Base-by-base conservation (phyloP, 2,797 vertebrate species). In the Gila robusta region DNA sequence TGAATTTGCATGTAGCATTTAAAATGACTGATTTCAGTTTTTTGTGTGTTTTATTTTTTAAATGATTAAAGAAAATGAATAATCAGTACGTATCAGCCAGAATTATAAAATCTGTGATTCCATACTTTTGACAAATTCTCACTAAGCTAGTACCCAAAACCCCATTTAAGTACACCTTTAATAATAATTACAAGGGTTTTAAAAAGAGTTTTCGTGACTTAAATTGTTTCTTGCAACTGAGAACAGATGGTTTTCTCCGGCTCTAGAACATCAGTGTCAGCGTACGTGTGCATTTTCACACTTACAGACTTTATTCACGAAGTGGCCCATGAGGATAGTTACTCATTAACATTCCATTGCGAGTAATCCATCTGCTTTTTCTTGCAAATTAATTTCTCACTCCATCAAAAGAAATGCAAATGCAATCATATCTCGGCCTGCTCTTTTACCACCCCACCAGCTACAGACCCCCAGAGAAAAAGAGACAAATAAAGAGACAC, bases 371-470 rank as follows among this genome's bases (percentile, higher is more conserved):
- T 93, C 91, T 91, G 90, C 87, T 94, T 94, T 94, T 92, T 92
- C 90, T 92, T 90, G 89, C 91, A 94, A 94, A 94, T 94, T 91
- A 91, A 94, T 93, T 93, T 93, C 82, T 86, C 82, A 90, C 82
- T 87, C 89, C 89, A 82, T 90, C 83, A 86, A 89, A 91, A 93
- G 90, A 93, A 90, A 94, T 92, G 92, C 91, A 94, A 94, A 95
- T 91, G 88, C 83, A 78, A 73, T 87, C 86, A 89, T 89, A 91
- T 89, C 84, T 89, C 82, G 8, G 17, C 80, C 77, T 77, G 62
- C 70, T 71, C 54, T 52, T 69, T 78, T 73, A 73, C 80, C 62
- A 77, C 9, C 79, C 70, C 54, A 76, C 62, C 78, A 81, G n/a
- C 64, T 72, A 81, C 44, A 71, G 44, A 54, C 59, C 67, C 79